Percentiles rank a stretch among this genome's conserved stretches.
These are phyloP conservation scores for Prietella phreatophila DNA, from an alignment of 2,113 vertebrate species.

Conservation along the genomic window DNA sequence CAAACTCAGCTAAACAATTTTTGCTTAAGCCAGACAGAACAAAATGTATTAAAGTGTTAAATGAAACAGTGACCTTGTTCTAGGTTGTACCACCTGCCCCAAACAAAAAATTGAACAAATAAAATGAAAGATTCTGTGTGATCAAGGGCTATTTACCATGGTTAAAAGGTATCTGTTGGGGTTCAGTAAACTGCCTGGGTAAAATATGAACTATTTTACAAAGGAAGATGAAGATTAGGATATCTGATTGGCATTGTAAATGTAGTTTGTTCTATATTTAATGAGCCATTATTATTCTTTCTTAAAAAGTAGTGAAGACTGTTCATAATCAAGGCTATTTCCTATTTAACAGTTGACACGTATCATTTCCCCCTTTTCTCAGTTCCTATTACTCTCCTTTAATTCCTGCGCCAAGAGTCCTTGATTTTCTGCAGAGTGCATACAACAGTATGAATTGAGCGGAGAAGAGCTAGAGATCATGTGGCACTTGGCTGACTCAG, in stretches of 20 bases:
- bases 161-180: neutral
- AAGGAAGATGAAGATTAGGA: conserved; percentile 9
- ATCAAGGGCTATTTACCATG: neutral
- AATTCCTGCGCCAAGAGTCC: neutral
- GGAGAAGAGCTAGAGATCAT: conserved; percentile 43
- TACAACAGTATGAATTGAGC: neutral
- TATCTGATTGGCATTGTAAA: neutral
- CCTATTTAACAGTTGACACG: neutral
- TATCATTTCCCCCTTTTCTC: neutral
- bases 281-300: neutral
- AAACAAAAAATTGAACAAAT: neutral
- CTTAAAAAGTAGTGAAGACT: conserved; percentile 11
- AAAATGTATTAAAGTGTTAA: neutral
- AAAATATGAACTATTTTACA: conserved; percentile 9
- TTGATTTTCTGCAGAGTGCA: neutral
- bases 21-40: neutral
- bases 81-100: neutral
- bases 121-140: conserved; percentile 14
- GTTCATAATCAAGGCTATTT: neutral
- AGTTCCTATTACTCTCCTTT: conserved; percentile 6
- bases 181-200: neutral
- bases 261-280: neutral
- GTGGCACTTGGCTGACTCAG: conserved; percentile 35
- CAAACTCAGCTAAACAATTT: neutral
- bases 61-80: neutral